Base-by-base conservation (phyloP, 2,888 invertebrate species). In the Itoplectis maculator region DNA sequence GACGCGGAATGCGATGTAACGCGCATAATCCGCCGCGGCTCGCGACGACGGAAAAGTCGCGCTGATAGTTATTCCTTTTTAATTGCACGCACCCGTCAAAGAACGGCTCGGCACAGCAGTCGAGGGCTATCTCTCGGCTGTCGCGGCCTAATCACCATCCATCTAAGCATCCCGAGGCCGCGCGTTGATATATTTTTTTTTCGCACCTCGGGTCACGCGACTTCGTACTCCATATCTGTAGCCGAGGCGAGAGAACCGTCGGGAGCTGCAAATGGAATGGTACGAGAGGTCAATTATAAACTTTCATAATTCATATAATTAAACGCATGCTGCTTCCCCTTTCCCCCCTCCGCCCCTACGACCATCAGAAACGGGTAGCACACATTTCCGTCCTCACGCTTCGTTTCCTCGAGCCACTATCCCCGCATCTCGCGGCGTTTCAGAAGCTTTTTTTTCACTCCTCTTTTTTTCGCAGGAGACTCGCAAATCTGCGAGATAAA, bases 251-350 rank as follows among this genome's bases (percentile, higher is more conserved):
- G n/a, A n/a, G n/a, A 70, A 56, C 56, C 56, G 35, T n/a, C 42
- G 56, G 54, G 54, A 18, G 61, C 70, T 9, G 35, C 20, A 61
- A 23, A 63, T 37, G 56, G 35, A 59, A 45, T 29, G 45, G 61
- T 29, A 42, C 45, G 73, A 35, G 68, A 68, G 59, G 73, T 77
- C 73, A 77, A 81, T 78, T 81, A 73, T 73, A 74, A 81, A 81
- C 68, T 81, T 81, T 69, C 73, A 81, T 74, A 78, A 72, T 63
- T 81, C 77, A 69, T 68, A 77, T 81, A 73, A 81, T 81, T 81
- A 78, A 78, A 77, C 65, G 73, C 77, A 45, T 59, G 45, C 49
- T 49, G 76, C 18, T n/a, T n/a, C n/a, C n/a, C n/a, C n/a, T n/a
- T n/a, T n/a, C n/a, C n/a, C 47, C 56, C 54, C 47, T 5, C 29